Evolutionary conservation across 2,113 vertebrate species (phyloP).

Genomic region (Apteryx mantelli): DNA sequence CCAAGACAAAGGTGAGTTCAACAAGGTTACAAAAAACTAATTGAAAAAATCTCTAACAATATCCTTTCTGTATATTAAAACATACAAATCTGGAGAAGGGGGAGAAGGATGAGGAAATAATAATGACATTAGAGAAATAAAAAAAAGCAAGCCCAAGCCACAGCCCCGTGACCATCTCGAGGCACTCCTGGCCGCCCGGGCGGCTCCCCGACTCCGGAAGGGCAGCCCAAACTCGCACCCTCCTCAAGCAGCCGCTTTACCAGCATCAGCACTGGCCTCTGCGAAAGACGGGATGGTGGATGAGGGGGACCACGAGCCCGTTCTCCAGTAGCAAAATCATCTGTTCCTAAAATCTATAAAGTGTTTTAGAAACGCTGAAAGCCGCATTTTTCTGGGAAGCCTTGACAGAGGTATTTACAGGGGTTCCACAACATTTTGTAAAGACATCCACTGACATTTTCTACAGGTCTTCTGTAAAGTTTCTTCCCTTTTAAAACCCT

Average conservation of each 20-base stretch:
- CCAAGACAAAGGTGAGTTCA: background rate
- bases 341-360: background rate
- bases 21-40: no score
- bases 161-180: background rate
- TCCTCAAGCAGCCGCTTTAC: fast-evolving
- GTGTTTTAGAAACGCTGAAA: background rate
- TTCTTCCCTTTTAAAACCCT: background rate
- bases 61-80: background rate
- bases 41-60: background rate
- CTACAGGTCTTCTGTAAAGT: background rate
- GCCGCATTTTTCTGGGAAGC: background rate
- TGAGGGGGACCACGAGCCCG: background rate
- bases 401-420: background rate
- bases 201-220: fast-evolving
- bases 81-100: background rate
- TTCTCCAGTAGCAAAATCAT: background rate
- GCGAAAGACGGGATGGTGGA: background rate
- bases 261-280: background rate
- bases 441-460: background rate
- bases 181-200: no score
- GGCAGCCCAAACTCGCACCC: fast-evolving
- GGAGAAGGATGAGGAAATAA: background rate
- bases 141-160: no score
- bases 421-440: background rate
- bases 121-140: background rate